Evolutionary conservation across 1,140 invertebrate genomes (phyloP), one percentile per base, ranked within the genome.

Genomic region (Stegodyphus mimosarum): DNA sequence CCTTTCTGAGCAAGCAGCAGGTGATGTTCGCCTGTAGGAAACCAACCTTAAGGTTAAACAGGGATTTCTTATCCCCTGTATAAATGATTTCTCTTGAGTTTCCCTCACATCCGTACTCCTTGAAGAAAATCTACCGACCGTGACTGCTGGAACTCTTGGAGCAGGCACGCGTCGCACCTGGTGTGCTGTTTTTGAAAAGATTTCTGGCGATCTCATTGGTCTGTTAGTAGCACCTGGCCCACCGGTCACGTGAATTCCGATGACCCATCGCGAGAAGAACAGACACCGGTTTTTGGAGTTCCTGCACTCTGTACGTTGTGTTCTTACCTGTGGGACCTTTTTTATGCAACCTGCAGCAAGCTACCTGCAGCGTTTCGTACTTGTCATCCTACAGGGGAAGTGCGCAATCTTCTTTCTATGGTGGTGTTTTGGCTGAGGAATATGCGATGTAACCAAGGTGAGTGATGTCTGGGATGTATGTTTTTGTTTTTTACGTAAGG

Each of bases 171-270:
- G 77, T 17, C 77, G 50, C 77, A 70, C 77, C 66, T 55, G 96
- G 96, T 52, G 95, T 96, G 89, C 98, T 96, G 91, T 97, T 97
- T 90, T 98, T 98, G 9, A 98, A 95, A 92, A 98, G 98, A 93
- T 96, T 97, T 4, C 97, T 97, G 80, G 96, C 95, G 33, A 33
- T 33, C 3, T 96, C 96, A 92, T 98, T 96, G 90, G 66, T 70
- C 77, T n/a, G 51, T 18, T 10, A 9, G 17, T 3, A 48, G 67
- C 77, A 79, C 77, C 77, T 79, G 77, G 77, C 50, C 77, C 63
- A 33, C 17, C 66, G 64, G 77, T 79, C 77, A 79, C 77, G 77
- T 79, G 77, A 63, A 48, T 17, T 55, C 51, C 48, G 66, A 33
- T 70, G 67, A 69, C 66, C 77, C 67, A 48, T 50, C 67, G 17